These are phyloP conservation scores for Poeciliopsis presidionis DNA, from an alignment of 2,797 vertebrate species.

Conservation along the genomic window DNA sequence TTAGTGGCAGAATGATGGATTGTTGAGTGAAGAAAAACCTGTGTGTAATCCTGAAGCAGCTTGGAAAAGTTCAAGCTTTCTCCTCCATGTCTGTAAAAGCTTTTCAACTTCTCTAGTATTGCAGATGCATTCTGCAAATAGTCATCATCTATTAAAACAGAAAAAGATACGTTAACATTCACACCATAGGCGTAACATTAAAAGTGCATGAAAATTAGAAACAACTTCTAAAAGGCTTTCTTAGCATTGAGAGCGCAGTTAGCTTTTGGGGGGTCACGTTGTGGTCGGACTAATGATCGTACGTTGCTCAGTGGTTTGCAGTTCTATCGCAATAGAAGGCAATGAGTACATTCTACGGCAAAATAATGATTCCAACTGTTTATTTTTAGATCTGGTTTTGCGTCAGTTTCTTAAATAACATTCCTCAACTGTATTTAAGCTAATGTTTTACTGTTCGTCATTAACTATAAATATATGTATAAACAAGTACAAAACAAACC, in stretches of 20 bases:
- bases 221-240: background rate
- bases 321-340: too few species aligned
- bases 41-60: constrained; percentile 92
- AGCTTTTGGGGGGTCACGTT: background rate
- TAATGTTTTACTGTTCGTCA: background rate
- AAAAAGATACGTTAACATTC: background rate
- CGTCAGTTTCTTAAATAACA: background rate
- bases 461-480: background rate
- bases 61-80: constrained; percentile 83
- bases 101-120: constrained; percentile 88
- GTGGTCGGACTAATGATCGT: background rate
- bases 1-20: background rate
- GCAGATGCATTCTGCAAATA: constrained; percentile 91
- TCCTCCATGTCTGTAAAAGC: constrained; percentile 84
- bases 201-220: background rate
- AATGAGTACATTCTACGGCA: background rate
- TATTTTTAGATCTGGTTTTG: background rate
- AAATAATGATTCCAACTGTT: background rate
- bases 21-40: constrained; percentile 80
- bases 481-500: background rate
- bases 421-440: background rate
- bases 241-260: background rate
- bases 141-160: constrained; percentile 84
- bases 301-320: background rate
- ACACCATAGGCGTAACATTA: background rate